These are phyloP conservation scores for Etia nguti DNA, from an alignment of 2,113 vertebrate genomes.

Conservation along the genomic window DNA sequence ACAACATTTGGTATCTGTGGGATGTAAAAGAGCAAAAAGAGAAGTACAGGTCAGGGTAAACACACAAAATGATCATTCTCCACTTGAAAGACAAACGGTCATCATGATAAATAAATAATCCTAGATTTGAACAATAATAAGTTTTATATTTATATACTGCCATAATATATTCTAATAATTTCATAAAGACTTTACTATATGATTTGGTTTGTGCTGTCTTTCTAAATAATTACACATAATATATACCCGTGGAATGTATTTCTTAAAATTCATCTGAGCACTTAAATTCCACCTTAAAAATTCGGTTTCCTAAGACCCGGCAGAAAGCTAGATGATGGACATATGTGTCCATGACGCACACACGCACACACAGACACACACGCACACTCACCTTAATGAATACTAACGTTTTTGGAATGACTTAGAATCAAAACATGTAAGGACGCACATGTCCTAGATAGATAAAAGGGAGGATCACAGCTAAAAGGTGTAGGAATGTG, in stretches of 20 bases:
- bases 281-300: conserved; percentile 35
- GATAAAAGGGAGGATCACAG: conserved; percentile 10
- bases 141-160: conserved; percentile 56
- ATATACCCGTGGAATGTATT: conserved; percentile 50
- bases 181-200: conserved; percentile 58
- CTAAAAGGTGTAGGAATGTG: conserved; percentile 31
- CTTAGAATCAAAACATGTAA: not conserved
- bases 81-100: conserved; percentile 31
- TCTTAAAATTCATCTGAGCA: not conserved
- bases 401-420: conserved; percentile 24
- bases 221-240: conserved; percentile 59
- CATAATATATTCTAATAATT: conserved; percentile 67
- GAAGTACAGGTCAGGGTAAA: not conserved
- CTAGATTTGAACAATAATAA: conserved; percentile 54
- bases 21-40: conserved; percentile 28
- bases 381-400: not conserved
- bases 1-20: conserved; percentile 1
- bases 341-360: not conserved
- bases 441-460: not conserved
- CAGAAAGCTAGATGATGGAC: conserved; percentile 6
- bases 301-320: conserved; percentile 1
- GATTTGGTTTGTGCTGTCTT: conserved; percentile 73
- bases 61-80: conserved; percentile 1
- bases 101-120: conserved; percentile 61
- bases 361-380: not conserved